Conservation (phyloP, 2,113 vertebrate species). For the Perognathus longimembris region DNA sequence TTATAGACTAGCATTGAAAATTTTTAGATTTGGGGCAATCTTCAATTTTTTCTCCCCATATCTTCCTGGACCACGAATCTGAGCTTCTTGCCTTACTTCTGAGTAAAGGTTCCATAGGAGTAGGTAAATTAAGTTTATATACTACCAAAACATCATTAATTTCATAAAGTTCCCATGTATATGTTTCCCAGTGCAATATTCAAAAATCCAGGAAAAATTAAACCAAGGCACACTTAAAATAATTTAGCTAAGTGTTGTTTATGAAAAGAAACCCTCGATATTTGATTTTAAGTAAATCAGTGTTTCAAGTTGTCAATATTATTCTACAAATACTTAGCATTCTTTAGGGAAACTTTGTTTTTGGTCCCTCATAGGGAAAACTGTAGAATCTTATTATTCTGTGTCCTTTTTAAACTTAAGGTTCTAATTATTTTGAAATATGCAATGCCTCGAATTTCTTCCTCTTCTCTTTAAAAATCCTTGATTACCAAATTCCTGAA, state of each 20-base stretch:
- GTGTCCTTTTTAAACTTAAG: background rate
- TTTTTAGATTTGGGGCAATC: constrained; percentile 39
- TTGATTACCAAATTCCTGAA: constrained; percentile 32
- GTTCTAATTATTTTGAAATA: constrained; percentile 51
- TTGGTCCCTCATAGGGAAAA: constrained; percentile 42
- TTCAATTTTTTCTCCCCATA: constrained; percentile 20
- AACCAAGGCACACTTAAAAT: constrained; percentile 57
- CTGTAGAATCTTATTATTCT: constrained; percentile 27
- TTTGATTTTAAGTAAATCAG: constrained; percentile 41
- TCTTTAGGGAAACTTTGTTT: background rate
- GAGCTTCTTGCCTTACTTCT: constrained; percentile 46
- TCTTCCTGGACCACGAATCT: constrained; percentile 41
- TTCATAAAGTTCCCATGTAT: constrained; percentile 43
- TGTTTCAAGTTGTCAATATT: constrained; percentile 27
- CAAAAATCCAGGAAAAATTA: constrained; percentile 50
- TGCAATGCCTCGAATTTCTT: background rate
- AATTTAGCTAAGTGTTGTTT: constrained; percentile 23
- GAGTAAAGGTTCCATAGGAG: constrained; percentile 62
- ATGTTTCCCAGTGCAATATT: constrained; percentile 2
- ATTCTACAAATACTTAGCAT: constrained; percentile 46
- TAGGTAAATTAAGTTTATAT: constrained; percentile 29
- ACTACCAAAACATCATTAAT: constrained; percentile 48
- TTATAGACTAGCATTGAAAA: constrained; percentile 59
- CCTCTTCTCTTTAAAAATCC: constrained; percentile 21
- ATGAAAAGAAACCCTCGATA: constrained; percentile 3